Evolutionary conservation across 2,888 invertebrate species (phyloP), one percentile per base, ranked within the genome.

Genomic region (Diarsia mendica): DNA sequence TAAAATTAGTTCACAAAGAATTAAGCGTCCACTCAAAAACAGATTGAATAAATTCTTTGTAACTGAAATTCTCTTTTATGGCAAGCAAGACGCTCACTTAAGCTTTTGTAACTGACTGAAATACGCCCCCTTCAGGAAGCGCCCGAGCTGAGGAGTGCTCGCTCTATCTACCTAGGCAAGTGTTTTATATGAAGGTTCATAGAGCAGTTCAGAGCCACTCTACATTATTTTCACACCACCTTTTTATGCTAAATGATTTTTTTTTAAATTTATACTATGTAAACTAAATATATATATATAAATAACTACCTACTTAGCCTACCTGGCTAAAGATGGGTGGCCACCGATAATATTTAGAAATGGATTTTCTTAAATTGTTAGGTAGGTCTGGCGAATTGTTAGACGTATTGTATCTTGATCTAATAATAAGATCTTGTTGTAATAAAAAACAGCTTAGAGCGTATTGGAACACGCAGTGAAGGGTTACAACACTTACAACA

Each of bases 1-100:
- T 89, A 88, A 89, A 90, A 85, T 89, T 86, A 77, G 76, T 85
- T 85, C 83, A 86, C 85, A 78, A 66, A 78, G 85, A 85, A 85
- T 78, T 85, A 84, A 85, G 80, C 79, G 85, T 71, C 83, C 77
- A 86, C 83, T 88, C 82, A 72, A 86, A 86, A 85, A 85, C 67
- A 82, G 86, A 87, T 85, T 88, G 77, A 83, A 77, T 82, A 65
- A 63, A 77, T 79, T 77, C 67, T 72, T 71, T 73, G 51, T 61
- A n/a, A 67, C 49, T 48, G 23, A 69, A 68, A 77, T 82, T 80
- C 28, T 69, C 58, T 67, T 28, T 33, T 48, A 39, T 60, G 23
- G 48, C 75, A 28, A 79, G 28, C 60, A 61, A 68, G 68, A 69
- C 44, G 44, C 15, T 63, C n/a, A 44, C 33, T 60, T 18, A 69